Evolutionary conservation across 2,797 vertebrate genomes (phyloP), one percentile per base, ranked within the genome.

Genomic region (Delichon dasypus): DNA sequence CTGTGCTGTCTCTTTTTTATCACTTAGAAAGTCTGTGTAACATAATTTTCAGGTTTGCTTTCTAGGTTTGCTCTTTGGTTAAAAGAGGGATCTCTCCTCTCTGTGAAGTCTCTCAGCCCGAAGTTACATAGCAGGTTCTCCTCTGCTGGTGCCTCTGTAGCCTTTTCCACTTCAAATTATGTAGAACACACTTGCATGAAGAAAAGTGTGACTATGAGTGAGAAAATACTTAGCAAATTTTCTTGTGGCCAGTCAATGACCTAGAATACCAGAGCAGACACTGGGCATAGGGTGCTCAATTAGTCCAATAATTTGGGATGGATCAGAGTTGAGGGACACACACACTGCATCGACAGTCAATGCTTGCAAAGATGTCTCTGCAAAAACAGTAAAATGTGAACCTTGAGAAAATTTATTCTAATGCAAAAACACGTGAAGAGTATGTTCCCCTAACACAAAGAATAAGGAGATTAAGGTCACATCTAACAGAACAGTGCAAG

Each of bases 301-400:
- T 25, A 51, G 40, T 42, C 34, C 38, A 61, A 11, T 16, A 90
- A 44, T 57, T 13, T 32, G 55, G 21, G 12, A 48, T 19, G 25
- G 16, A 47, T 61, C 15, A 20, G 32, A 72, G 2, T 5, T 42
- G 51, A 74, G 19, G 10, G 29, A 20, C 7, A 27, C 1, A 1
- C 7, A 54, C 0, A 2, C 15, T 70, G 16, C 15, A 22, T 19
- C 32, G 9, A 23, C 2, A 7, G 47, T 25, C 40, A 53, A 9
- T 70, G 38, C 7, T 32, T 34, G 44, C 38, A 70, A 47, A 68
- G 16, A 2, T 11, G 16, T 40, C 12, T 62, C 32, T 48, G 3
- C 4, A n/a, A 19, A 70, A 91, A 27, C 11, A 29, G 6, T 38
- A 17, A 55, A 77, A 1, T 55, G 15, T 57, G 45, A 71, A 51